Conservation (phyloP, 2,797 vertebrate species). For the Bryconaethiops microstoma region DNA sequence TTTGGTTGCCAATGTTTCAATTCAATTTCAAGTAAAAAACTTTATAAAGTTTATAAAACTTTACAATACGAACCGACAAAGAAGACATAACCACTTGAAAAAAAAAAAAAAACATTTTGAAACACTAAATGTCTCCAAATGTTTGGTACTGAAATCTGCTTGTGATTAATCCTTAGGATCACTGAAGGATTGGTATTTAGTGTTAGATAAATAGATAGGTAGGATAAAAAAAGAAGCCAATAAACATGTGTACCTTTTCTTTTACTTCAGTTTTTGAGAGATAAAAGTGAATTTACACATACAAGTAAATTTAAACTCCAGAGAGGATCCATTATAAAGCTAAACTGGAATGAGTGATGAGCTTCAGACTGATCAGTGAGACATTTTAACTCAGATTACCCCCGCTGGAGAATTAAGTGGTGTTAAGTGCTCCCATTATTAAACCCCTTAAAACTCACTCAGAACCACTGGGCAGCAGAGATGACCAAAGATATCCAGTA, state of each 20-base stretch:
- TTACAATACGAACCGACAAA: too few species aligned
- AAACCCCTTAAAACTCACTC: constrained; percentile 75
- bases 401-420: constrained; percentile 35
- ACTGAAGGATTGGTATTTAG: not conserved
- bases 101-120: too few species aligned
- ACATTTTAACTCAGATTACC: constrained; percentile 5
- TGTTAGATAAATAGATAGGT: not conserved
- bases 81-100: too few species aligned
- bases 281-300: not conserved
- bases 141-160: too few species aligned
- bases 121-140: too few species aligned
- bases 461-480: constrained; percentile 70
- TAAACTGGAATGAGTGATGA: not conserved
- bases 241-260: not conserved
- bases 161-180: too few species aligned
- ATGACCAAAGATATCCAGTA: constrained; percentile 63
- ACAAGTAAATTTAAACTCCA: not conserved
- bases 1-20: not conserved
- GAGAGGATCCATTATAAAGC: too few species aligned
- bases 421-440: constrained; percentile 69
- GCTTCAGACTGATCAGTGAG: not conserved
- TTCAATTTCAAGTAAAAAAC: too few species aligned
- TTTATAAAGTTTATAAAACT: too few species aligned
- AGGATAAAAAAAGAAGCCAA: not conserved
- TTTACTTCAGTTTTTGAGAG: not conserved